Conservation (phyloP, 2,797 vertebrate species). For the Hemitrygon akajei region DNA sequence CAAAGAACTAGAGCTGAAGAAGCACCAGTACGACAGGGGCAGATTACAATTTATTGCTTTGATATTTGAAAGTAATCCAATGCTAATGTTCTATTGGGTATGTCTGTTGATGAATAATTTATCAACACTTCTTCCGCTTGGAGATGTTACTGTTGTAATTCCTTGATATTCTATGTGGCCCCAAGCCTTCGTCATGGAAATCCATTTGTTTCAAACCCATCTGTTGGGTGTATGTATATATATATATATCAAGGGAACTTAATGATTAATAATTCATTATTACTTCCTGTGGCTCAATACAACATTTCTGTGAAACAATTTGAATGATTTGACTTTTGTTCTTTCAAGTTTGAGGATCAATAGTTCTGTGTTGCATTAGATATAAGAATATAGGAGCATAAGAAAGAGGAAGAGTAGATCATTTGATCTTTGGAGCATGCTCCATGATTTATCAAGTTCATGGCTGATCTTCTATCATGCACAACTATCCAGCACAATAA, state of each 20-base stretch:
- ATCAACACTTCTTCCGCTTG: neutral
- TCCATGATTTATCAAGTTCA: too few relatives aligned
- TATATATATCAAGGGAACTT: neutral
- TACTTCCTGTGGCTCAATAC: neutral
- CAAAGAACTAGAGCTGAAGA: neutral
- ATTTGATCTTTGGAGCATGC: too few relatives aligned
- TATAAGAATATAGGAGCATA: too few relatives aligned
- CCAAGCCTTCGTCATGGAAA: neutral
- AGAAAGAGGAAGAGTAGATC: too few relatives aligned
- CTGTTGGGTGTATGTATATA: neutral
- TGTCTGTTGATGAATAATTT: conserved; percentile 3
- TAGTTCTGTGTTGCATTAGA: neutral
- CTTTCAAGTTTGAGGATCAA: neutral
- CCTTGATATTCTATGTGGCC: neutral
- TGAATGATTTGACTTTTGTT: neutral
- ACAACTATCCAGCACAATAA: neutral
- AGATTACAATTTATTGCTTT: neutral
- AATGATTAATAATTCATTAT: conserved; percentile 17
- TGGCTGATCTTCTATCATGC: too few relatives aligned
- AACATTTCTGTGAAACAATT: neutral
- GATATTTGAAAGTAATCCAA: neutral
- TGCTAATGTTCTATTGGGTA: neutral
- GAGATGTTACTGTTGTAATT: neutral
- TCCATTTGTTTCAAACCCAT: neutral
- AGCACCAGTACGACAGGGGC: neutral